Base-by-base conservation (phyloP, 2,797 vertebrate genomes). In the Pseudochaenichthys georgianus region DNA sequence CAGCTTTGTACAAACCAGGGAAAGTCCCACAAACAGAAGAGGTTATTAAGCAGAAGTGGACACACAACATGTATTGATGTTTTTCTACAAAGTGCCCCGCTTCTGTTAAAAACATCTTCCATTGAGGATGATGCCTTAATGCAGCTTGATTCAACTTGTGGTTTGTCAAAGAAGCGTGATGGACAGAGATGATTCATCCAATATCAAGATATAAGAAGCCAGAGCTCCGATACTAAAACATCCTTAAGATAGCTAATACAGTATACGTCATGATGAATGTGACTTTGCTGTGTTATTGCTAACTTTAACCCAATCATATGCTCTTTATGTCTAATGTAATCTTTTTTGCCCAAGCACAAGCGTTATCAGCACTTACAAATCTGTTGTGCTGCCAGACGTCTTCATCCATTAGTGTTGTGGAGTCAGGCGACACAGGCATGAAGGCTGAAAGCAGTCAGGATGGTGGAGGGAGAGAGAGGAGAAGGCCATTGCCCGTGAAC, bases 321-420 rank as follows among this genome's bases (percentile, higher is more conserved):
- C 85, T 83, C 77, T 89, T 92, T 89, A 90, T 88, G 87, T 76
- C 78, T 71, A 83, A 87, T 80, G 48, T 90, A 92, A 92, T 92
- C 77, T 86, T 86, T 93, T 28, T 90, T 87, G 90, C 70, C 9
- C 5, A 83, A 79, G 82, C 74, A 78, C 75, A 73, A 75, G 79
- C 62, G 47, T 88, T 91, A 93, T 94, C 91, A 86, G 81, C 10
- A 9, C 79, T 72, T 75, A 64, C 73, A 77, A 88, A 92, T 93
- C 87, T 78, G 80, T 88, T 45, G 70, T 16, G 57, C 86, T 82
- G 86, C 91, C 92, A 93, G 93, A 90, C 71, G 72, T 82, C 83
- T 85, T 57, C 60, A 70, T 90, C 87, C 91, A 94, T 94, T 93
- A 93, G 88, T 13, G 75, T 9, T 62, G 46, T 34, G 73, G 81